These are phyloP conservation scores for Adelges cooleyi DNA, from an alignment of 1,140 invertebrate species.

Conservation along the genomic window DNA sequence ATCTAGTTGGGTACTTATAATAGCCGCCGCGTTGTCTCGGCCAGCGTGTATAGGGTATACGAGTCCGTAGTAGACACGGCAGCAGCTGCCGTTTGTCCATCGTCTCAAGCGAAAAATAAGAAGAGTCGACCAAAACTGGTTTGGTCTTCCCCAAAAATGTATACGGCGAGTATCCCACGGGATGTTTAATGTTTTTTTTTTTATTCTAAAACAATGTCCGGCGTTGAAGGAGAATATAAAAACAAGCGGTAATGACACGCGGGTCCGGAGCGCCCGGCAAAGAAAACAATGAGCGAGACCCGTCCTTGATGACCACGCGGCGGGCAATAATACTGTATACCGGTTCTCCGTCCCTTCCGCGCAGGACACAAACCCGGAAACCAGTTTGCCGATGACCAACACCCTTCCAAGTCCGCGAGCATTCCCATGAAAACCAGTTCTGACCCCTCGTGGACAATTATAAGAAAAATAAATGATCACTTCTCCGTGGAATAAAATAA, in stretches of 20 bases:
- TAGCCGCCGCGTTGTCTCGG: too few relatives aligned
- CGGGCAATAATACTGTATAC: too few relatives aligned
- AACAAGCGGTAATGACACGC: slow-evolving; percentile 15
- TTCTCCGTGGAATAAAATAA: not conserved
- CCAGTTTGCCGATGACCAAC: slow-evolving; percentile 28
- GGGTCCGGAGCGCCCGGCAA: too few relatives aligned
- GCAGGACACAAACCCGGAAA: too few relatives aligned
- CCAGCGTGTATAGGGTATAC: too few relatives aligned
- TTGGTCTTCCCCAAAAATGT: too few relatives aligned
- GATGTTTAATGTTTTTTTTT: not conserved
- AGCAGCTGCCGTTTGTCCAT: not conserved
- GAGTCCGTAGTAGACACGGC: not conserved
- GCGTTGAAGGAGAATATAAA: slow-evolving; percentile 3
- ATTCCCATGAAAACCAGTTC: slow-evolving; percentile 28
- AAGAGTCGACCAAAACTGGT: too few relatives aligned
- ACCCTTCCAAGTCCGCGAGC: not conserved
- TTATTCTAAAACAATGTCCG: slow-evolving; percentile 28
- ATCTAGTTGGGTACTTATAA: too few relatives aligned
- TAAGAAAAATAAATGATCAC: slow-evolving; percentile 5
- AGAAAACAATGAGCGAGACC: too few relatives aligned
- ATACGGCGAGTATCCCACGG: slow-evolving; percentile 22
- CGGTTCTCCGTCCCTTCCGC: too few relatives aligned
- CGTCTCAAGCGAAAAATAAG: too few relatives aligned
- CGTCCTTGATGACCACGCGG: too few relatives aligned
- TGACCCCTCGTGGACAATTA: slow-evolving; percentile 23